Percentiles rank a stretch among this genome's conserved stretches.
These are phyloP conservation scores for Etheostoma nigrum DNA, from an alignment of 2,797 vertebrate species.

Conservation along the genomic window DNA sequence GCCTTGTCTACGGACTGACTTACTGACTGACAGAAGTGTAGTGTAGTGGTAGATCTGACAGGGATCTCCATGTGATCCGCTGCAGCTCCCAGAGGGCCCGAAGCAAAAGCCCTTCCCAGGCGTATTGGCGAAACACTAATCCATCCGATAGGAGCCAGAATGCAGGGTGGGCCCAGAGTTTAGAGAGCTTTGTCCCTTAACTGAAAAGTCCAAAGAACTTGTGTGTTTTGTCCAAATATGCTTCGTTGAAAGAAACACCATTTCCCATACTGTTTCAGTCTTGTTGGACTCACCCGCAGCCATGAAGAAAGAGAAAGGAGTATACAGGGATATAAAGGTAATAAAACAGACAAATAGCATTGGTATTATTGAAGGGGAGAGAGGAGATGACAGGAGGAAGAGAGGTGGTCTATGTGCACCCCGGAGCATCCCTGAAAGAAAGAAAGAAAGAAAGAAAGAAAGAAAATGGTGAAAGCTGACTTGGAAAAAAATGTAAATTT, in stretches of 20 bases:
- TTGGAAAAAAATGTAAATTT: conserved; percentile 39
- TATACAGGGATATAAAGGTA: conserved; percentile 2
- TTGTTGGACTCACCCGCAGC: conserved; percentile 7
- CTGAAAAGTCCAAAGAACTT: conserved; percentile 31
- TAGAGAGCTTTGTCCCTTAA: conserved; percentile 16
- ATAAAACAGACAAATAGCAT: conserved; percentile 35
- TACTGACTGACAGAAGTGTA: conserved; percentile 56
- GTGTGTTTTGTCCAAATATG: conserved; percentile 51
- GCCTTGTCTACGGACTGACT: conserved; percentile 41
- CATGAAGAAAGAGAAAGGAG: background rate
- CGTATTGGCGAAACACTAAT: conserved; percentile 37
- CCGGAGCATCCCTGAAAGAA: conserved; percentile 29
- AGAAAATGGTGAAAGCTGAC: conserved; percentile 33
- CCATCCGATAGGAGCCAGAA: conserved; percentile 34
- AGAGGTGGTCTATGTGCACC: conserved; percentile 21
- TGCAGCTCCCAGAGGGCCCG: conserved; percentile 53
- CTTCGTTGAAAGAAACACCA: conserved; percentile 9
- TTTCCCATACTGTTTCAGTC: conserved; percentile 4
- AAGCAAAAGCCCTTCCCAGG: conserved; percentile 47
- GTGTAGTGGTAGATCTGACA: conserved; percentile 64
- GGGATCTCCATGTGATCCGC: conserved; percentile 65
- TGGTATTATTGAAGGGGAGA: conserved; percentile 8
- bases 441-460: conserved; percentile 34
- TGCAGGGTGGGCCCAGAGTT: conserved; percentile 45
- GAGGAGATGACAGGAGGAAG: conserved; percentile 14